Percentiles rank a stretch among this genome's conserved stretches.
phyloP scores from a whole-genome alignment of 1,140 invertebrate species.

The Sitobion miscanthi region DNA sequence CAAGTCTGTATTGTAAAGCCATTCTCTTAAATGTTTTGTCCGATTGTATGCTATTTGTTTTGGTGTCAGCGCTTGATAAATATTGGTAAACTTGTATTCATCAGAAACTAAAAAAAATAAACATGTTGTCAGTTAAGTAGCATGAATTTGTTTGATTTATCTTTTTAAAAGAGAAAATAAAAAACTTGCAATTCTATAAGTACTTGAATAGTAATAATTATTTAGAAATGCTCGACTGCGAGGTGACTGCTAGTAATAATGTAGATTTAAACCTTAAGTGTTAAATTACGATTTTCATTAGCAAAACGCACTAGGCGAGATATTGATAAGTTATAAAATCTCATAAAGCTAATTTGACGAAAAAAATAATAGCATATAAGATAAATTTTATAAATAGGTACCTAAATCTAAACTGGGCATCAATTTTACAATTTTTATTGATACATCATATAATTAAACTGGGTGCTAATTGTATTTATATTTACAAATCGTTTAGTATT shows the following conservation, averaged over 20 bases:
- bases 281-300: neutral
- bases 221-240: neutral
- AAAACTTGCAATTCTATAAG: neutral
- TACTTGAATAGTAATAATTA: neutral
- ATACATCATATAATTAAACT: too few species aligned
- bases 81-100: constrained; percentile 1
- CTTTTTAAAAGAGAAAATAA: neutral
- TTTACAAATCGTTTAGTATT: neutral
- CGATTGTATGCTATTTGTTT: constrained; percentile 48
- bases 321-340: neutral
- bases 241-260: neutral
- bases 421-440: neutral
- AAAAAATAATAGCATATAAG: too few species aligned
- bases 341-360: neutral
- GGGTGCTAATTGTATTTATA: neutral
- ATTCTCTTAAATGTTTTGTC: constrained; percentile 46
- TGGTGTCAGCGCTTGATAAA: neutral
- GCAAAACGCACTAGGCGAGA: too few species aligned
- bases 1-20: constrained; percentile 34
- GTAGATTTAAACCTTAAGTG: neutral
- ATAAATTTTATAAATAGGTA: neutral
- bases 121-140: neutral
- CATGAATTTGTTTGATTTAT: neutral
- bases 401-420: too few species aligned
- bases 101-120: constrained; percentile 23